Percentiles rank a stretch among this genome's conserved stretches.
These are phyloP conservation scores for Helicoverpa zea DNA, from an alignment of 1,140 invertebrate genomes.

Conservation along the genomic window DNA sequence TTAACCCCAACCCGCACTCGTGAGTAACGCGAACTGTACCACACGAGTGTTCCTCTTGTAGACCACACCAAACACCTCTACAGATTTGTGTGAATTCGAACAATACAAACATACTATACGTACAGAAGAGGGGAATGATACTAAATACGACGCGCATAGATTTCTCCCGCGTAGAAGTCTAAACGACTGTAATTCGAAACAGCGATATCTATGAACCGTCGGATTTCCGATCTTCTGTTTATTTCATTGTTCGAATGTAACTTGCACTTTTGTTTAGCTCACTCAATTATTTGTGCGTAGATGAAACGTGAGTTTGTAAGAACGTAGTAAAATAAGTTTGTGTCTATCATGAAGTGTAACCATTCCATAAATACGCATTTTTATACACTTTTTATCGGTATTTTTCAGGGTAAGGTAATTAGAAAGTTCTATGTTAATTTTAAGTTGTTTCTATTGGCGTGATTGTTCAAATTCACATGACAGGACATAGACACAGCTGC, in stretches of 20 bases:
- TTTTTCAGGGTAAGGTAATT: not conserved
- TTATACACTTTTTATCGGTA: not conserved
- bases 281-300: not conserved
- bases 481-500: constrained; percentile 43
- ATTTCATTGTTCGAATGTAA: not conserved
- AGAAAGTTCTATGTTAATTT: not conserved
- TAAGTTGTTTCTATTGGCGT: not conserved
- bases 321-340: not conserved
- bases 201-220: not conserved
- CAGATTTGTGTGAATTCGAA: constrained; percentile 42
- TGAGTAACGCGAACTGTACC: constrained; percentile 74
- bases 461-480: constrained; percentile 50
- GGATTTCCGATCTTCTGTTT: constrained; percentile 25
- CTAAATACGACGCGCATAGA: not conserved
- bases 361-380: not conserved
- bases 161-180: constrained; percentile 8
- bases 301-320: not conserved
- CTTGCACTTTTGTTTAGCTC: not conserved
- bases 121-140: constrained; percentile 5
- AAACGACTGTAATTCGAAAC: constrained; percentile 2
- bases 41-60: constrained; percentile 40
- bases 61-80: constrained; percentile 69
- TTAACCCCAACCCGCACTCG: constrained; percentile 84
- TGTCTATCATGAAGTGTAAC: not conserved
- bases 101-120: constrained; percentile 17